phyloP scores from a whole-genome alignment of 2,113 vertebrate species.

The Merops nubicus region DNA sequence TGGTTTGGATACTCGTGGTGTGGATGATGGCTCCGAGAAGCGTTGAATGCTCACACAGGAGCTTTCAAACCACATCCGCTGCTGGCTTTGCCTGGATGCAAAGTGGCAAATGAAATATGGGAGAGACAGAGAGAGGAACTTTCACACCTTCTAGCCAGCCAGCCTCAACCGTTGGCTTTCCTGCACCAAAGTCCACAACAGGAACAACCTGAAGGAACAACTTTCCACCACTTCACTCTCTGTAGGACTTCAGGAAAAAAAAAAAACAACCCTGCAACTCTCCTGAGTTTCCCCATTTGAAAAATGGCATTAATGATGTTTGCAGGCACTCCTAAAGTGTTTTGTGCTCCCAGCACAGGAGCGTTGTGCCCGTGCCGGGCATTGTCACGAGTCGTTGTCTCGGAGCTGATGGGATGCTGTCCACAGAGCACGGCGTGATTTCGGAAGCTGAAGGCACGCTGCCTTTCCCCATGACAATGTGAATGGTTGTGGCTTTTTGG shows the following conservation, averaged over 20 bases:
- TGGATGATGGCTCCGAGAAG: neutral
- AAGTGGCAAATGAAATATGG: neutral
- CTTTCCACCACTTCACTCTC: neutral
- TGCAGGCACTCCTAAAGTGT: neutral
- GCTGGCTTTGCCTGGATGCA: neutral
- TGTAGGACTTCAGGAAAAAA: neutral
- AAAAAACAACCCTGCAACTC: neutral
- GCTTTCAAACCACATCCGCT: neutral
- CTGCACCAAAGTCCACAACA: accelerated
- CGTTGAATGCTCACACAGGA: neutral
- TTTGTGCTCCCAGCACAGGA: neutral
- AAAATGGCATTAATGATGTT: neutral
- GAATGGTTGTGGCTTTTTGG: neutral
- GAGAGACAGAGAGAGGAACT: neutral
- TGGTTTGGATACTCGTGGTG: neutral
- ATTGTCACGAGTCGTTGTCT: neutral
- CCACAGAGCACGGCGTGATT: neutral
- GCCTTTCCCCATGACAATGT: neutral
- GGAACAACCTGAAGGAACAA: neutral
- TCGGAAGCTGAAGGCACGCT: neutral
- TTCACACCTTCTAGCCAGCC: neutral
- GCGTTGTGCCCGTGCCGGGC: neutral
- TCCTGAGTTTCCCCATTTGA: neutral
- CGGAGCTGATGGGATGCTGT: neutral
- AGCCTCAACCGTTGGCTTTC: neutral